Percentiles rank a stretch among this genome's conserved stretches.
Conservation (phyloP, 2,888 invertebrate genomes). For the Cephus spinipes region DNA sequence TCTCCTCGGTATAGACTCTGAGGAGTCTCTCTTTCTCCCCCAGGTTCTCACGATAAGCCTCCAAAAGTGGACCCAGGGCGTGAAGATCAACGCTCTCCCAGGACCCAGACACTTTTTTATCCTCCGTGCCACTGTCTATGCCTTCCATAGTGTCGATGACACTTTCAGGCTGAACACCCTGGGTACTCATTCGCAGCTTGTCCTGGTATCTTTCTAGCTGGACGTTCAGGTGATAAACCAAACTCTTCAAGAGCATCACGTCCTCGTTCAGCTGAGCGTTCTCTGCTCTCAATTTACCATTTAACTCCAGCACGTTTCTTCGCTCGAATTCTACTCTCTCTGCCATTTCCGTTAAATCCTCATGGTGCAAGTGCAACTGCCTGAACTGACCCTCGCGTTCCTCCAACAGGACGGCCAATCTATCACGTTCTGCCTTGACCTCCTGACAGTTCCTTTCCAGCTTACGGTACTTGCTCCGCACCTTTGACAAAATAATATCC, state of each 20-base stretch:
- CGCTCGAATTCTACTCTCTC: slow-evolving; percentile 46
- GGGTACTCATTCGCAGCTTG: slow-evolving; percentile 68
- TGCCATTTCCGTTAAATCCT: slow-evolving; percentile 41
- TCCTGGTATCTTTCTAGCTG: slow-evolving; percentile 84
- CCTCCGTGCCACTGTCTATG: slow-evolving; percentile 58
- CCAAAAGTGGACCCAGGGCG: slow-evolving; percentile 78
- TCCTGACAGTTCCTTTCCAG: slow-evolving; percentile 45
- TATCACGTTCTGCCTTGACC: slow-evolving; percentile 37
- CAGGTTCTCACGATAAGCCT: slow-evolving; percentile 83
- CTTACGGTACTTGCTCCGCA: slow-evolving; percentile 47
- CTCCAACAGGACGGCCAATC: slow-evolving; percentile 36
- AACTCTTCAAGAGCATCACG: slow-evolving; percentile 79
- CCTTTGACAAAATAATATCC: slow-evolving; percentile 39
- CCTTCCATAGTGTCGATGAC: slow-evolving; percentile 43
- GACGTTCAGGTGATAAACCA: slow-evolving; percentile 82
- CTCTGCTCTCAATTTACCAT: slow-evolving; percentile 68
- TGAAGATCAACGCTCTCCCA: slow-evolving; percentile 73
- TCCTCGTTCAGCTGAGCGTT: slow-evolving; percentile 75
- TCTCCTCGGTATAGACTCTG: slow-evolving; percentile 76
- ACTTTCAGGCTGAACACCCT: slow-evolving; percentile 25
- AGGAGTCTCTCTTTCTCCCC: slow-evolving; percentile 82
- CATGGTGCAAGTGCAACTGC: slow-evolving; percentile 41
- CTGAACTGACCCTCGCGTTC: slow-evolving; percentile 46
- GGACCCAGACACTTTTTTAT: slow-evolving; percentile 67
- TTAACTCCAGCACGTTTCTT: slow-evolving; percentile 30